Evolutionary conservation across 2,888 invertebrate species (phyloP), one percentile per base, ranked within the genome.

Genomic region (Malthinus flaveolus): DNA sequence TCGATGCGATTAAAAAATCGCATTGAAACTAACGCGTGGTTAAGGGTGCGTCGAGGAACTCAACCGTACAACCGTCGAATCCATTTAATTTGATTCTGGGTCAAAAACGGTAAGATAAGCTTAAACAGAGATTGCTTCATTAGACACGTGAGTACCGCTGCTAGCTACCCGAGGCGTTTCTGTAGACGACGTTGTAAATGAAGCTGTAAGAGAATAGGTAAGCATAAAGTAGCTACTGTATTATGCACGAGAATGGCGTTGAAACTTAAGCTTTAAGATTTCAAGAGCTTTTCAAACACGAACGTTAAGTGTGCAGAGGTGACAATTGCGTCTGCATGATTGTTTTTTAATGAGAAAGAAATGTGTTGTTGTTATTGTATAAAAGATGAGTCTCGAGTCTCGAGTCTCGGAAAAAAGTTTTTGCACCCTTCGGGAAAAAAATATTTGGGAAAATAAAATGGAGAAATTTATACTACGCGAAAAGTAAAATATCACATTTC

Each of bases 281-380:
- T 23, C 45, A 49, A 54, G 59, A 36, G 59, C 47, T 53, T 59
- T 59, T 59, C 49, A 59, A 58, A 53, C 49, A 36, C 49, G 49
- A 44, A 49, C 53, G 47, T 42, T 59, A 59, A 59, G 59, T 59
- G 59, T 59, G 53, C 34, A 53, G 59, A 59, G 59, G 59, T 59
- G 59, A 59, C 59, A 59, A 59, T 59, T 59, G 59, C 53, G 59
- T 54, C 53, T 59, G 35, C 49, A 59, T 54, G 53, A 59, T 59
- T 59, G 59, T 49, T 49, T 54, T 56, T 59, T 59, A 59, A 59
- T 59, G 59, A 59, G 54, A 59, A 12, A 49, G 54, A 54, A 59
- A 42, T 49, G 33, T 36, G 56, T 35, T 46, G 51, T 23, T 23
- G 5, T 23, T 23, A 23, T 23, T 23, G 5, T 5, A 23, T 23